Base-by-base conservation (phyloP, 2,888 invertebrate species). In the Sarcophaga variegata region DNA sequence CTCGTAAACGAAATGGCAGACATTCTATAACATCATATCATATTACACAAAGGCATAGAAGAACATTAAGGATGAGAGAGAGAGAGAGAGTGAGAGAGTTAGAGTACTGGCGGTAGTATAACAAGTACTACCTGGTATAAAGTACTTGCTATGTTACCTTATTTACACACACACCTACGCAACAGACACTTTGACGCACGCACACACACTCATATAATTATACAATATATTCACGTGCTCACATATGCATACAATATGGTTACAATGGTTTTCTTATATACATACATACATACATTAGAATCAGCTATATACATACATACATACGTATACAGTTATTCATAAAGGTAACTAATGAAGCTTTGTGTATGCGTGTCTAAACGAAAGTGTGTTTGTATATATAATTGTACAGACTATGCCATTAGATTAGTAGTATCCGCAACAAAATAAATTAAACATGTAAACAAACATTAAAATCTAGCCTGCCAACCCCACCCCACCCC, bases 341-440 rank as follows among this genome's bases (percentile, higher is more conserved):
- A 76, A 74, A 74, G 60, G 81, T 70, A 81, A 83, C 86, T 86
- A 86, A 86, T 83, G 77, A 83, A 77, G 77, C 67, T 72, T 77
- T 80, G 54, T 47, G 67, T 63, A 70, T 62, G 17, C n/a, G 78
- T 17, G 59, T 20, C 14, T 49, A 62, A 37, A 47, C 14, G 12
- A 25, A 37, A 11, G 10, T 83, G 14, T 64, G 75, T 47, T 64
- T 64, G 54, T 27, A 62, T 12, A 14, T 54, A 17, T 14, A 54
- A 54, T 17, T 54, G 4, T 54, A 54, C 54, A 54, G 54, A 2
- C 4, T 3, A 17, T 54, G 54, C 17, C 54, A 54, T 14, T 54
- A 14, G 5, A 54, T 54, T 54, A 54, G 54, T 14, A 54, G 4
- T 54, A 12, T 54, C 37, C 37, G 37, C 37, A 37, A 37, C 4